A percentile compares a stretch with the other conserved stretches of the same genome.
These are phyloP conservation scores for Parelbella ahira DNA, from an alignment of 2,888 invertebrate genomes.

Conservation along the genomic window DNA sequence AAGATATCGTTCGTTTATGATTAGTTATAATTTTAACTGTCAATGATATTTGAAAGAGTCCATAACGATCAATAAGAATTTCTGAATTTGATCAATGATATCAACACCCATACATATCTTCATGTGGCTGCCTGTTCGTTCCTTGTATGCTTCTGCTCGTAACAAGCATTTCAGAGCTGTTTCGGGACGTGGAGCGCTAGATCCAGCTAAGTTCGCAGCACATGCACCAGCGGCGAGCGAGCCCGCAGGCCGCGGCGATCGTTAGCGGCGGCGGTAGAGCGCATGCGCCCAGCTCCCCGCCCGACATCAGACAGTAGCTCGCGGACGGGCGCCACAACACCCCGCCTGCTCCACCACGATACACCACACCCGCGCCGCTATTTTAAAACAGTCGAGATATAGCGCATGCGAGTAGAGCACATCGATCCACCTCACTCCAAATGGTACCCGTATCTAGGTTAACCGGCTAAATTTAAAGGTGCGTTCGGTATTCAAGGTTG, in stretches of 20 bases:
- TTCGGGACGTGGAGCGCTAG: no score
- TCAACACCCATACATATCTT: no score
- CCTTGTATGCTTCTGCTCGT: no score
- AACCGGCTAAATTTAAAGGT: constrained; percentile 80
- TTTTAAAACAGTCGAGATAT: constrained; percentile 53
- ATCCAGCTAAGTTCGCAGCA: no score
- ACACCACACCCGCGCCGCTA: constrained; percentile 52
- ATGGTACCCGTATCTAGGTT: constrained; percentile 76
- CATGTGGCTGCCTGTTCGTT: no score
- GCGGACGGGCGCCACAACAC: constrained; percentile 45
- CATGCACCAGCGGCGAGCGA: constrained; percentile 36
- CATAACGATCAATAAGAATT: no score
- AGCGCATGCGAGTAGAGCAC: constrained; percentile 58
- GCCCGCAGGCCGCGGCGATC: constrained; percentile 36
- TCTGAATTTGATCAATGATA: no score
- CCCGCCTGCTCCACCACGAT: constrained; percentile 44
- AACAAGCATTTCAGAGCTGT: no score
- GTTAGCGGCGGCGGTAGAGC: constrained; percentile 34
- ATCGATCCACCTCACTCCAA: constrained; percentile 67
- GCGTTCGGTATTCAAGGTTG: constrained; percentile 77
- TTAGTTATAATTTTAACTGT: no score
- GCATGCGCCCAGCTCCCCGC: constrained; percentile 38
- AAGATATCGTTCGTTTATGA: no score
- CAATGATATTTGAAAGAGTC: no score
- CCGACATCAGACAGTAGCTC: constrained; percentile 48